These are phyloP conservation scores for Parelbella ahira DNA, from an alignment of 2,888 invertebrate genomes.

Conservation along the genomic window DNA sequence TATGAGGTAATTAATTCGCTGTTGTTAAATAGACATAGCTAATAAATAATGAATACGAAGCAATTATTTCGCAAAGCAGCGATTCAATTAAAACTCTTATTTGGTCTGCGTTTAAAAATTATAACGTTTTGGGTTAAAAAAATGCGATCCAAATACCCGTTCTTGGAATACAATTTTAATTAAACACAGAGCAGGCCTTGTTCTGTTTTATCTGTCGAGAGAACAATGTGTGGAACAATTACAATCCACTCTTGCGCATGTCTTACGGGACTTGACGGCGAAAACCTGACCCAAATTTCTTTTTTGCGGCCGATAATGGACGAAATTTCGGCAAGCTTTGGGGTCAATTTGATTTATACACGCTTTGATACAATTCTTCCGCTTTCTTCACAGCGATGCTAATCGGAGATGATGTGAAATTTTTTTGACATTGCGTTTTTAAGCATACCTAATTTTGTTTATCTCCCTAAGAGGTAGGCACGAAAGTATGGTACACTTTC, in stretches of 20 bases:
- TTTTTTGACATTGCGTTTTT: too few relatives aligned
- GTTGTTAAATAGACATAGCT: too few relatives aligned
- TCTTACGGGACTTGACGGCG: slow-evolving; percentile 36
- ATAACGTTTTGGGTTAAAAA: slow-evolving; percentile 33
- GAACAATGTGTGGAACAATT: slow-evolving; percentile 72
- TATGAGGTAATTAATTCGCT: too few relatives aligned
- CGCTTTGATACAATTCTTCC: slow-evolving; percentile 70
- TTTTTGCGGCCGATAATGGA: slow-evolving; percentile 64
- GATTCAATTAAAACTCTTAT: too few relatives aligned
- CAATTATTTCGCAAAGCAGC: too few relatives aligned
- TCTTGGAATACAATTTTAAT: slow-evolving; percentile 63
- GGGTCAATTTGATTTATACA: slow-evolving; percentile 75
- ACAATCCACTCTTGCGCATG: slow-evolving; percentile 43
- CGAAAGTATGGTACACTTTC: too few relatives aligned
- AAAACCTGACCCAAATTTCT: slow-evolving; percentile 69
- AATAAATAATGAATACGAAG: too few relatives aligned
- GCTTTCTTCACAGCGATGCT: too few relatives aligned
- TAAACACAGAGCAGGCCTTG: slow-evolving; percentile 55
- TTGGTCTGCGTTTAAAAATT: slow-evolving; percentile 31
- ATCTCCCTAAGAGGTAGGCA: too few relatives aligned
- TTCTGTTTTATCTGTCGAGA: slow-evolving; percentile 56
- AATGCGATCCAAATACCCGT: slow-evolving; percentile 36
- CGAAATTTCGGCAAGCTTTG: slow-evolving; percentile 68
- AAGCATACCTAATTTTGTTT: too few relatives aligned
- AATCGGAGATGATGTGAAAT: too few relatives aligned